Evolutionary conservation across 2,113 vertebrate genomes (phyloP).

Genomic region (cattle (Bos taurus)): ARS-UCD2.0 NC_037337.1:85405501-85406000

Average conservation of each 20-base stretch:
- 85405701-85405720: not conserved
- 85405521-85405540: not conserved
- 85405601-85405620: not conserved
- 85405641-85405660: not conserved
- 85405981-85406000: not conserved
- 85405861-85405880: not conserved
- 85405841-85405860: not conserved
- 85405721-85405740: not conserved
- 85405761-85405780: not conserved
- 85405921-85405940: not conserved
- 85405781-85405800: not conserved
- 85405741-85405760: not conserved
- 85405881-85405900: not conserved
- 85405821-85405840: not conserved
- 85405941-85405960: not conserved
- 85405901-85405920: not conserved
- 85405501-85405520: not conserved
- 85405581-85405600: not conserved
- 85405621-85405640: not conserved
- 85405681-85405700: not conserved
- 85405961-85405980: not conserved
- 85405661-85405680: not conserved
- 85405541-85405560: not conserved
- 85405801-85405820: not conserved
- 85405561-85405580: not conserved